Evolutionary conservation across 2,113 vertebrate genomes (phyloP), one percentile per base, ranked within the genome.

Genomic region (Strigops habroptila): DNA sequence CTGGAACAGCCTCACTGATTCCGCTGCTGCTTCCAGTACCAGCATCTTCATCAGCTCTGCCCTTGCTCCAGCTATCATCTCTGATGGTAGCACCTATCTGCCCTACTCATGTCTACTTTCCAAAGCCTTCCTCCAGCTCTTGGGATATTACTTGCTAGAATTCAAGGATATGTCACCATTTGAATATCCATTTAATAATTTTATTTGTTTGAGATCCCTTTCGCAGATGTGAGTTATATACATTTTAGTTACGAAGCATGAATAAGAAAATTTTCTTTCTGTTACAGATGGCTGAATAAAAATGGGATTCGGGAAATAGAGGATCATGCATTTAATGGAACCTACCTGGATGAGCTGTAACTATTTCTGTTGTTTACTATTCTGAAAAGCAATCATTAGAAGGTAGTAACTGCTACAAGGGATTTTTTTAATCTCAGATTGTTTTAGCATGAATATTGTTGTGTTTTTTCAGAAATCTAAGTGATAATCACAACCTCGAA

Each of bases 241-340:
- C 3, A 8, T 85, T 71, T 86, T n/a, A 19, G 4, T 82, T 31
- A 52, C 6, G 23, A 93, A 88, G 12, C 21, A 52, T 25, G 52
- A 62, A 14, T 75, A 75, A 82, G 14, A 82, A 55, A 7, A 15
- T 21, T 21, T 59, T 75, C 70, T 70, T 16, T 92, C 49, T 75
- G 28, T 97, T 98, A 95, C 98, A 99, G 99, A 96, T 98, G 99
- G 97, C 98, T 99, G 95, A 98, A 98, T 97, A 99, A 98, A 97
- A 99, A 99, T 88, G 99, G 98, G 94, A 99, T 99, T 96, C 97
- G 92, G 97, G 97, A 99, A 97, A 98, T 99, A 97, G 98, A 98
- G 80, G 98, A 98, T 93, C 97, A 98, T 92, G 99, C 99, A 69
- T 99, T 99, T 97, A 99, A 99, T 49, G 98, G 98, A 97, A 99